Base-by-base conservation (phyloP, 2,888 invertebrate genomes). In the Atethmia centrago region DNA sequence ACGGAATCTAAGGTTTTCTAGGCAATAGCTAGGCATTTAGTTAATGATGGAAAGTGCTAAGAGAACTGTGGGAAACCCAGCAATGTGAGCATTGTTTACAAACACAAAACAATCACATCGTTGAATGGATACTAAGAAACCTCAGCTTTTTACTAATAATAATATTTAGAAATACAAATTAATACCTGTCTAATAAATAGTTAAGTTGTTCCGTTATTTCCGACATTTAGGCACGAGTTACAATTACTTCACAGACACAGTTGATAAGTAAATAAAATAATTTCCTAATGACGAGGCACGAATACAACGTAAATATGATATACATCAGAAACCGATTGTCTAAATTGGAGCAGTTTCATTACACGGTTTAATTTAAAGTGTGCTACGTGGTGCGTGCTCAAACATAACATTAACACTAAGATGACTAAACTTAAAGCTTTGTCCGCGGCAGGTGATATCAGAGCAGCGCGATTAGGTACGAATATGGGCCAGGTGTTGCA, bases 401-500 rank as follows among this genome's bases (percentile, higher is more conserved):
- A 87, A 88, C 86, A 88, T 88, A 88, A 88, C 84, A 88, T 88
- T 85, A 56, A 85, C 85, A 88, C 87, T 88, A 88, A 88, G 90
- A 92, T 93, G 92, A 92, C 91, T 93, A 91, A 87, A 88, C 88
- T 85, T 85, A 85, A 89, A 92, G 92, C 90, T 92, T 92, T 90
- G 92, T 91, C 87, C 88, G 82, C 85, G 81, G 82, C 77, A 81
- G 82, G 84, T 89, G 93, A 91, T 94, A 94, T 89, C 92, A 90
- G 85, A 88, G 83, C 86, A 81, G 87, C 83, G 86, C 85, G 90
- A 91, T 91, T 91, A 90, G 88, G 84, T 90, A 90, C 83, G 88
- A 90, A 95, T 92, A 90, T 94, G 92, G 95, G 93, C 88, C 93
- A 89, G 86, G 90, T 94, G 94, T 94, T 91, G 94, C 93, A 93